Evolutionary conservation across 2,888 invertebrate species (phyloP).

Genomic region (Steromphala cineraria): DNA sequence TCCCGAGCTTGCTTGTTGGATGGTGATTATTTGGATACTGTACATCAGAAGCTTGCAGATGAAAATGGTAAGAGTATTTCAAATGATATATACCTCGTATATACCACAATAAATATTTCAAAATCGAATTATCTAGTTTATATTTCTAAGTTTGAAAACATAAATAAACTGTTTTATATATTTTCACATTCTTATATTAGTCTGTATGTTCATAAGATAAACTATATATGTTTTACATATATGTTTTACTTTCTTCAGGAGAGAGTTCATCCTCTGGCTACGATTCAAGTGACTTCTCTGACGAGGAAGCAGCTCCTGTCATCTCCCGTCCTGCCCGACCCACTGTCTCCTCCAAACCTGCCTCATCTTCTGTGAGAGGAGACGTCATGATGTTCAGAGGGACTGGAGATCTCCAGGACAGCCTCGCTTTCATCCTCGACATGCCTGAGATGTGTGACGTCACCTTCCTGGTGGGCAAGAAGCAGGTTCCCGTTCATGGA

Average conservation of each 20-base stretch:
- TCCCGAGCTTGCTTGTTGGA: neutral
- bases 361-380: neutral
- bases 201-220: too few relatives aligned
- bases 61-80: neutral
- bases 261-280: neutral
- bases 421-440: neutral
- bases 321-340: neutral
- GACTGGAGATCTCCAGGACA: neutral
- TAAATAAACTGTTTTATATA: too few relatives aligned
- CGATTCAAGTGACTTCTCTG: neutral
- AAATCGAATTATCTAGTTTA: too few relatives aligned
- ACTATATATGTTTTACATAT: too few relatives aligned
- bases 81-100: too few relatives aligned
- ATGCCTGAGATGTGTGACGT: slow-evolving; percentile 14
- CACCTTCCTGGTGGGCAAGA: neutral
- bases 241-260: neutral
- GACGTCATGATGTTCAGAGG: slow-evolving; percentile 6
- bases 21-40: neutral
- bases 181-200: too few relatives aligned
- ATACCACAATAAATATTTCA: too few relatives aligned
- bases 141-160: too few relatives aligned
- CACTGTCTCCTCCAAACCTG: neutral
- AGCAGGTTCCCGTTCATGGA: neutral
- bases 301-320: neutral
- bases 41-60: neutral